These are phyloP conservation scores for Spinibarbus caldwelli DNA, from an alignment of 2,797 vertebrate species.

Conservation along the genomic window DNA sequence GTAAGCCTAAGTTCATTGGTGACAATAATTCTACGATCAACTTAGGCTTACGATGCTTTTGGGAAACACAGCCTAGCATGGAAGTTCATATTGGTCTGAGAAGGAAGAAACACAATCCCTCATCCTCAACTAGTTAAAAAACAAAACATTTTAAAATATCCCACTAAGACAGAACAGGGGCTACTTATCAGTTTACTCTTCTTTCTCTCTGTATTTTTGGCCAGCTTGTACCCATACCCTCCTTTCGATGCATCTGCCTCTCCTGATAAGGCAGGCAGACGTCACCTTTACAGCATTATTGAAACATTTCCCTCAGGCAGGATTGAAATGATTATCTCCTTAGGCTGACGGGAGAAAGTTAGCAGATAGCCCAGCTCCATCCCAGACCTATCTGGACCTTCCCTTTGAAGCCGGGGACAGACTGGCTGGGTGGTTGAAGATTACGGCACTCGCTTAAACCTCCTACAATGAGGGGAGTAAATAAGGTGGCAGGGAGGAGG, in stretches of 20 bases:
- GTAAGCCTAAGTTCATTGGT: no score
- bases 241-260: conserved; percentile 85
- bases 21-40: no score
- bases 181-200: conserved; percentile 79
- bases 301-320: conserved; percentile 80
- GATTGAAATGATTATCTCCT: conserved; percentile 87
- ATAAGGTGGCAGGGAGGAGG: conserved; percentile 59
- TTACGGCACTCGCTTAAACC: conserved; percentile 75
- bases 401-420: conserved; percentile 81
- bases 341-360: conserved; percentile 80
- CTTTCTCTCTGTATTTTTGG: conserved; percentile 47
- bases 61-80: no score
- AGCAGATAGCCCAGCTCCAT: conserved; percentile 82
- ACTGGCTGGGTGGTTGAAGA: conserved; percentile 79
- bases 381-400: conserved; percentile 70
- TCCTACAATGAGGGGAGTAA: conserved; percentile 69
- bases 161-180: conserved; percentile 81
- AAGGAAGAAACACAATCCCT: not conserved
- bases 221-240: conserved; percentile 52
- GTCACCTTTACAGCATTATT: conserved; percentile 87
- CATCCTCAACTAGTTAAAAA: not conserved
- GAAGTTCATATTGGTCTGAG: not conserved
- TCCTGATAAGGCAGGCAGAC: conserved; percentile 92
- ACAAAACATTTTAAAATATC: conserved; percentile 74
- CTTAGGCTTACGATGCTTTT: no score